Conservation (phyloP, 2,797 vertebrate genomes). For the Paratrypauchen microcephalus region DNA sequence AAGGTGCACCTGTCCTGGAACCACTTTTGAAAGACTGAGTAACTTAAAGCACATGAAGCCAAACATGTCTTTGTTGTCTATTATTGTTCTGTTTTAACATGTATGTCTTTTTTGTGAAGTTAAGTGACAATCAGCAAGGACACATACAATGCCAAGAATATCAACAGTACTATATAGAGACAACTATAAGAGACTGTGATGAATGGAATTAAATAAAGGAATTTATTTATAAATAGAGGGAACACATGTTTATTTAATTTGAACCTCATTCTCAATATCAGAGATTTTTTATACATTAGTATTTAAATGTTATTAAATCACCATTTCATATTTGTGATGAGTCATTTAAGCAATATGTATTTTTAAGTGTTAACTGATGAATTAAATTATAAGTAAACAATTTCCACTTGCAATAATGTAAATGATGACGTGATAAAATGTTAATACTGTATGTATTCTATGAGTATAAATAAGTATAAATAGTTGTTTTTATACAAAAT, state of each 20-base stretch:
- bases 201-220: slow-evolving; percentile 20
- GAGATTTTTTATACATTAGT: slow-evolving; percentile 37
- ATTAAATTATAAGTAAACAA: slow-evolving; percentile 63
- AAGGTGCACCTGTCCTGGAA: slow-evolving; percentile 2
- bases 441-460: slow-evolving; percentile 65
- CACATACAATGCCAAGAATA: slow-evolving; percentile 44
- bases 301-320: slow-evolving; percentile 30
- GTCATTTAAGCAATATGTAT: slow-evolving; percentile 69
- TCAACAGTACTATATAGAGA: slow-evolving; percentile 19
- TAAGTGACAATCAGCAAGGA: slow-evolving; percentile 63
- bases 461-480: slow-evolving; percentile 57
- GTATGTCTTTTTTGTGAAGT: slow-evolving; percentile 35
- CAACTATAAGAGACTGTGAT: slow-evolving; percentile 15
- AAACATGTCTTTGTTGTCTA: slow-evolving; percentile 24
- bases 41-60: slow-evolving; percentile 16
- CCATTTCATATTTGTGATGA: slow-evolving; percentile 42
- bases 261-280: slow-evolving; percentile 38
- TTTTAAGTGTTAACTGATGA: slow-evolving; percentile 61
- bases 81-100: slow-evolving; percentile 22
- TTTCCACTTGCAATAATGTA: slow-evolving; percentile 77
- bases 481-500: slow-evolving; percentile 50
- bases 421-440: slow-evolving; percentile 63
- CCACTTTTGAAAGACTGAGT: slow-evolving; percentile 20
- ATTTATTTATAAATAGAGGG: slow-evolving; percentile 20
- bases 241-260: slow-evolving; percentile 29